Evolutionary conservation across 2,797 vertebrate genomes (phyloP), one percentile per base, ranked within the genome.

Genomic region (Gambusia yucatana): DNA sequence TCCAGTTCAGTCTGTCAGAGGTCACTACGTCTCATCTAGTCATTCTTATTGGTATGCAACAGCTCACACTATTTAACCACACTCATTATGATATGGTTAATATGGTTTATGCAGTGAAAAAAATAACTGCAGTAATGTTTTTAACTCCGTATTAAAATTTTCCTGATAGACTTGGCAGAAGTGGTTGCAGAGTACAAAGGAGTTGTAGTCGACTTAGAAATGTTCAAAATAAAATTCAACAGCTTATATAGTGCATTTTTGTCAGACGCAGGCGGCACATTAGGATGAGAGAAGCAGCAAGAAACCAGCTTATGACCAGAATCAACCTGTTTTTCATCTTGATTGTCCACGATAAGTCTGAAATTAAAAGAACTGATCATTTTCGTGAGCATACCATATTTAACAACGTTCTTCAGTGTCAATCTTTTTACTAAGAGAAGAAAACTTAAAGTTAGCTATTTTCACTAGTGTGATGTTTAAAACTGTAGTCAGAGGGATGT

Each of bases 41-140:
- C 82, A 67, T 61, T 55, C 52, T 81, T 75, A 33, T 63, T 65
- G 16, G 69, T 28, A 71, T n/a, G 81, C 72, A 59, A 43, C 85
- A 78, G 73, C 28, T 81, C 72, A 77, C 43, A 43, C 48, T 22
- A 81, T 78, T 47, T 77, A 47, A 57, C 33, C 17, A 30, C 79
- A 77, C 20, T 67, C 78, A 39, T 80, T 44, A 74, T 61, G 7
- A 73, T 76, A 74, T 81, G 46, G 13, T 46, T 46, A 30, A 63
- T 81, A n/a, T 41, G 17, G 46, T 75, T 76, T 69, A 71, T 77
- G 44, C 76, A 16, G 22, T 61, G 9, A 16, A 72, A 33, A 69
- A 13, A 44, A 67, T 69, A 50, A 48, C 25, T 22, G 6, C 50
- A 77, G 4, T 48, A 47, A 57, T 28, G 46, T 59, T 44, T 44